Evolutionary conservation across 1,140 invertebrate genomes (phyloP).

Genomic region (Leucophenga varia): DNA sequence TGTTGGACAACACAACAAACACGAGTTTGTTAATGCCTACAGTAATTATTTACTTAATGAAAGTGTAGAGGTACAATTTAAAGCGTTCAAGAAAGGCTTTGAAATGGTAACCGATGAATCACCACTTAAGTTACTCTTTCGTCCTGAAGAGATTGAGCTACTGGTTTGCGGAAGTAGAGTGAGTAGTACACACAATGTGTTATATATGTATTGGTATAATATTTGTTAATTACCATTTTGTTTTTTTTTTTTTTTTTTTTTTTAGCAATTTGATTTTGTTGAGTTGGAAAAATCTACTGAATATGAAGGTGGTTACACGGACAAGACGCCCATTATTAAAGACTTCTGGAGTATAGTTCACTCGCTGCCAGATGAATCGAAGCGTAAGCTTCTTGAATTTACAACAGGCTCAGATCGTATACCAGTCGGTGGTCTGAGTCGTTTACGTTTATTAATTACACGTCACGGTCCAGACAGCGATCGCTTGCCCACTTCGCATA

Average conservation of each 20-base stretch:
- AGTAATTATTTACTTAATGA: conserved; percentile 87
- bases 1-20: conserved; percentile 76
- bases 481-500: conserved; percentile 82
- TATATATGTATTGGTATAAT: background rate
- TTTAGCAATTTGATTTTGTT: conserved; percentile 79
- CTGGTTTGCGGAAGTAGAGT: conserved; percentile 87
- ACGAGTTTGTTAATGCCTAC: conserved; percentile 87
- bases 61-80: conserved; percentile 84
- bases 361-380: conserved; percentile 76
- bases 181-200: conserved; percentile 57
- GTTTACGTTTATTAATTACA: conserved; percentile 81
- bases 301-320: conserved; percentile 89
- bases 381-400: conserved; percentile 89
- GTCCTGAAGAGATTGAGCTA: conserved; percentile 90
- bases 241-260: conserved; percentile 34
- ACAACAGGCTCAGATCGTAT: conserved; percentile 93
- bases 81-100: conserved; percentile 88
- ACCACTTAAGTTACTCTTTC: conserved; percentile 80
- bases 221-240: conserved; percentile 6
- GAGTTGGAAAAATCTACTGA: conserved; percentile 87
- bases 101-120: conserved; percentile 85
- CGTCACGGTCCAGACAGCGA: conserved; percentile 78
- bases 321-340: conserved; percentile 79
- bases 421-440: conserved; percentile 88
- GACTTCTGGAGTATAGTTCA: conserved; percentile 97